phyloP scores from a whole-genome alignment of 2,888 invertebrate genomes.

The Clepsis dumicolana region DNA sequence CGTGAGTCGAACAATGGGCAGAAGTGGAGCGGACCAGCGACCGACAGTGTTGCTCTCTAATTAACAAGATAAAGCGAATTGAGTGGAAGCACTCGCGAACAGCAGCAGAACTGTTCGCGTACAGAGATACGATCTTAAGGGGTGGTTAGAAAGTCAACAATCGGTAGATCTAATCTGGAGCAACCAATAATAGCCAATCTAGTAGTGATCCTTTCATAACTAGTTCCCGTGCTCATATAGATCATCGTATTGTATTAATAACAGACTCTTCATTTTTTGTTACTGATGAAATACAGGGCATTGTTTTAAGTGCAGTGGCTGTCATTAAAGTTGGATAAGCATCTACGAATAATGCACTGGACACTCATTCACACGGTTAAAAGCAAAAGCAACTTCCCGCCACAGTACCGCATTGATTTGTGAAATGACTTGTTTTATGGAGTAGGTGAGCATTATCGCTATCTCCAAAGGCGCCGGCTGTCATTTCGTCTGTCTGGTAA shows the following conservation, averaged over 20 bases:
- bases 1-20: conserved; percentile 72
- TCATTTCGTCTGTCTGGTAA: conserved; percentile 22
- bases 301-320: conserved; percentile 13
- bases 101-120: conserved; percentile 54
- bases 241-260: conserved; percentile 24
- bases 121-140: conserved; percentile 52
- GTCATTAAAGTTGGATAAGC: conserved; percentile 8
- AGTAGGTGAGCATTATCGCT: conserved; percentile 5
- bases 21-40: conserved; percentile 63
- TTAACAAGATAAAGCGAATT: conserved; percentile 66
- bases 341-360: background rate
- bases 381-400: conserved; percentile 20
- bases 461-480: conserved; percentile 18
- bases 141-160: conserved; percentile 62
- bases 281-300: background rate
- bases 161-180: conserved; percentile 56
- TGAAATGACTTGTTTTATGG: conserved; percentile 19
- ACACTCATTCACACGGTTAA: conserved; percentile 8
- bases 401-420: conserved; percentile 14
- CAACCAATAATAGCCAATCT: conserved; percentile 43
- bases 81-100: conserved; percentile 54
- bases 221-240: conserved; percentile 17
- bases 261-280: conserved; percentile 15
- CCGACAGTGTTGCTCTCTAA: conserved; percentile 67
- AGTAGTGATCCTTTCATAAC: conserved; percentile 40